Evolutionary conservation across 2,888 invertebrate genomes (phyloP), one percentile per base, ranked within the genome.

Genomic region (Encarsia formosa): DNA sequence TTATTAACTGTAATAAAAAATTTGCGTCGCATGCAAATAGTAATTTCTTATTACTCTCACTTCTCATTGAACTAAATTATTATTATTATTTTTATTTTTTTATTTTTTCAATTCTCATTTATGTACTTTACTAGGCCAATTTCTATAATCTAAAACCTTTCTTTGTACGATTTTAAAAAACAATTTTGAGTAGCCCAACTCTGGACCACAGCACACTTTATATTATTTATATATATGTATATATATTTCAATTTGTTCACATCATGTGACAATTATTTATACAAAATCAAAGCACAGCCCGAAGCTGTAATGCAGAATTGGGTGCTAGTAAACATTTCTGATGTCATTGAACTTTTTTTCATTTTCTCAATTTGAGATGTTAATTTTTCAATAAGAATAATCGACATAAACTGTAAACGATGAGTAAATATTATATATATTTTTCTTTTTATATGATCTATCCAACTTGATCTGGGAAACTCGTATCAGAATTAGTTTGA

Each of bases 71-170:
- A 9, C 39, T 43, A 15, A 18, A 20, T 42, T 15, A 8, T 41
- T 37, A 40, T 24, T 15, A n/a, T 23, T 35, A 20, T 41, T 24
- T 34, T 5, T 5, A 20, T 32, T n/a, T 34, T 22, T 5, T 29
- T 19, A 11, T 29, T 5, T 15, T 9, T 24, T 24, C 44, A 23
- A n/a, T 29, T 20, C 22, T 35, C 3, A 19, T 34, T 4, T 43
- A 39, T 44, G 37, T 37, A 32, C 23, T 46, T 47, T 39, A 20
- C 56, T 56, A 52, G 56, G 56, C 56, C 52, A 49, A 47, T 43
- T 43, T 49, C 41, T 52, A 49, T 18, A 38, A 42, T 49, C 49
- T 56, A 52, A 9, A 44, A 46, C 49, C 23, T 29, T 45, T 18
- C 24, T 48, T 55, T 49, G 49, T 49, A 56, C 42, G 49, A 42